These are phyloP conservation scores for Trachelus troglodyta DNA, from an alignment of 2,888 invertebrate species.

Conservation along the genomic window DNA sequence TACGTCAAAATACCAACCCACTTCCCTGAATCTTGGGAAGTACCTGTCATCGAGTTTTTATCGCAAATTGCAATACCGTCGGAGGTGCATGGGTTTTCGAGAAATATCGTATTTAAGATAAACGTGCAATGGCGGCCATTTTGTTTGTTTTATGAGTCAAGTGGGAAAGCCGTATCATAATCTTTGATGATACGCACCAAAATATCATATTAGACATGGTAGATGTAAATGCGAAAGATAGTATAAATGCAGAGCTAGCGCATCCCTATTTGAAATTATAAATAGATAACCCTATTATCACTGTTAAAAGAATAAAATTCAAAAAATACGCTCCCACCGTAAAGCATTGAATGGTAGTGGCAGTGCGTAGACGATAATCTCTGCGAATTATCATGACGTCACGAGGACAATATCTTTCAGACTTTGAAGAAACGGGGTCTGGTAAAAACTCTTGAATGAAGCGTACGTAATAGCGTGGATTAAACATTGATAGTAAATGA, in stretches of 20 bases:
- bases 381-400: slow-evolving; percentile 41
- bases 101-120: slow-evolving; percentile 18
- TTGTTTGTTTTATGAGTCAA: slow-evolving; percentile 54
- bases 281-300: no score
- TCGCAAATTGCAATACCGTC: slow-evolving; percentile 10
- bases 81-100: slow-evolving; percentile 3
- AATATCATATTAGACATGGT: not conserved
- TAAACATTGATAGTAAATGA: not conserved
- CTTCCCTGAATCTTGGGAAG: slow-evolving; percentile 38
- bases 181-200: no score
- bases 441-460: slow-evolving; percentile 50
- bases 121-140: slow-evolving; percentile 17
- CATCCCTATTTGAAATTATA: no score
- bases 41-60: slow-evolving; percentile 30
- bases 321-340: not conserved
- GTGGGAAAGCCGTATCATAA: slow-evolving; percentile 35
- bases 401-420: slow-evolving; percentile 40
- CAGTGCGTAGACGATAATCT: not conserved
- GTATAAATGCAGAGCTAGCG: not conserved
- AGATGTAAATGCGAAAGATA: not conserved
- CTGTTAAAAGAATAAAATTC: no score
- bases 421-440: not conserved
- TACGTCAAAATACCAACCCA: slow-evolving; percentile 8
- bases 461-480: slow-evolving; percentile 12
- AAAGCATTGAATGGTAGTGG: not conserved